Base-by-base conservation (phyloP, 2,797 vertebrate species). In the Sebastes taczanowskii region DNA sequence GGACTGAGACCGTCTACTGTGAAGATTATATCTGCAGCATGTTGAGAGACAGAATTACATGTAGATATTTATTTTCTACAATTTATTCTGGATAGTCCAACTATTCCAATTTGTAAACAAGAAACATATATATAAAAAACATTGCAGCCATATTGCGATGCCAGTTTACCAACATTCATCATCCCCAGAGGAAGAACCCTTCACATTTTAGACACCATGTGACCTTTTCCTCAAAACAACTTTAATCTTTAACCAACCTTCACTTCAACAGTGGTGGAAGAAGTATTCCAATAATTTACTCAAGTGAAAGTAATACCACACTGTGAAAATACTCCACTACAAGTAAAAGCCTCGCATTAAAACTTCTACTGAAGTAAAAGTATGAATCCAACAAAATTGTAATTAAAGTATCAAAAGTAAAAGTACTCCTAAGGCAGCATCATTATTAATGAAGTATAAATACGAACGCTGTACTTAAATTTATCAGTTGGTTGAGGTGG, bases 401-500 rank as follows among this genome's bases (percentile, higher is more conserved):
- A 13, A 0, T 38, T 38, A 13, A 38, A 38, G 35, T 35, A 35
- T 35, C 11, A 35, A 11, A 35, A 35, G 11, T 35, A 11, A 35
- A 35, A 11, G 34, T 35, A 35, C 4, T 35, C 34, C 34, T 35
- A 35, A 35, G 34, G 34, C 34, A 35, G 34, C 34, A 35, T 35
- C 34, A 35, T 35, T 35, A 35, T 35, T 35, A 35, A 35, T 35
- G 34, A 35, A 35, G 0, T 53, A n/a, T 53, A 3, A n/a, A 8
- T 22, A 38, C 11, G 35, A 38, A 38, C 11, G 35, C 11, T 0
- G 35, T 38, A 38, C 4, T 38, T 38, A 5, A 0, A 38, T 38
- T 38, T 38, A 5, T 13, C 35, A 38, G 35, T 38, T 38, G 11
- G 35, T 38, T 38, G 11, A 38, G 1, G 35, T 38, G 35, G 35